Evolutionary conservation across 2,888 invertebrate species (phyloP).

Genomic region (Drosophila emarginata): DNA sequence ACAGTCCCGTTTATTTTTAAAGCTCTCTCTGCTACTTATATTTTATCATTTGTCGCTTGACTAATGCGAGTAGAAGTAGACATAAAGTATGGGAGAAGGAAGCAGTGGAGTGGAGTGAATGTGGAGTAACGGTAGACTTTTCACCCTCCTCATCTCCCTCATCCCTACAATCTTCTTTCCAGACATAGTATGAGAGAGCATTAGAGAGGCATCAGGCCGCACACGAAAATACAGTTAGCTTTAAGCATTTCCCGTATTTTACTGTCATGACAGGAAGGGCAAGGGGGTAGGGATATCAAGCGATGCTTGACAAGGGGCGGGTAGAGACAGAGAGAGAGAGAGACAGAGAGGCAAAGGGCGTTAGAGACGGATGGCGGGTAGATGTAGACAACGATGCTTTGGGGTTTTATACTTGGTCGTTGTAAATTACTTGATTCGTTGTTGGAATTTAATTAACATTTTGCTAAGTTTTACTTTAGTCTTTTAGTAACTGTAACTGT

Average conservation of each 20-base stretch:
- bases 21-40: constrained; percentile 7
- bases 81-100: constrained; percentile 43
- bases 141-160: not conserved
- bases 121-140: not conserved
- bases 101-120: not conserved
- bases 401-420: constrained; percentile 74
- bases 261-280: constrained; percentile 58
- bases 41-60: constrained; percentile 40
- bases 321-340: constrained; percentile 3
- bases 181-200: constrained; percentile 32
- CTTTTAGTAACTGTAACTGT: constrained; percentile 61
- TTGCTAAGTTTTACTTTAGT: constrained; percentile 76
- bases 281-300: not conserved
- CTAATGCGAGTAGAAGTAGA: constrained; percentile 31
- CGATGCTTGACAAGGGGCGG: not conserved
- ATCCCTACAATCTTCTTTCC: not conserved
- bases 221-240: constrained; percentile 76
- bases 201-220: constrained; percentile 68
- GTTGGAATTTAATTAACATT: constrained; percentile 76
- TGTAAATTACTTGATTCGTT: constrained; percentile 77
- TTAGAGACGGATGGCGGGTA: constrained; percentile 16
- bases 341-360: constrained; percentile 8
- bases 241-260: constrained; percentile 76
- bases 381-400: constrained; percentile 58
- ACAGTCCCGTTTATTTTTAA: constrained; percentile 2